phyloP scores from a whole-genome alignment of 92 coral and sea anemone genomes.

The Epizoanthus fatuus region DNA sequence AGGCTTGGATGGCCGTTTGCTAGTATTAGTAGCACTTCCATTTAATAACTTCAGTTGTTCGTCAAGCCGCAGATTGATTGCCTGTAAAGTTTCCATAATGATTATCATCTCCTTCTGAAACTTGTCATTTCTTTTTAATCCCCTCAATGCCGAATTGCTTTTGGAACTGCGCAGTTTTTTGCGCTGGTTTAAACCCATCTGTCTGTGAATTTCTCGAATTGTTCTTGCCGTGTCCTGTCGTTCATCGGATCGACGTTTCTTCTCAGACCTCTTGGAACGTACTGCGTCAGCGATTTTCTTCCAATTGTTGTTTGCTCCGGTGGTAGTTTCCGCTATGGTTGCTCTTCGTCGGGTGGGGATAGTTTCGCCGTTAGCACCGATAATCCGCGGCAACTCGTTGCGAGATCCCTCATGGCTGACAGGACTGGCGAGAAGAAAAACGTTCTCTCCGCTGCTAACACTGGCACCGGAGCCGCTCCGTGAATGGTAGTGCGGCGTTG shows the following conservation, averaged over 20 bases:
- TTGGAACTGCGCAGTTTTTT: constrained; percentile 15
- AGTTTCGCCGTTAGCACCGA: neutral
- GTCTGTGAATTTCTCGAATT: constrained; percentile 39
- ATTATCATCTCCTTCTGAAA: constrained; percentile 28
- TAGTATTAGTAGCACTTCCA: neutral
- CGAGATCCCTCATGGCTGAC: neutral
- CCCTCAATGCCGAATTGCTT: neutral
- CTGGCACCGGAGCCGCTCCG: constrained; percentile 7
- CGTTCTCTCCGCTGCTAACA: neutral
- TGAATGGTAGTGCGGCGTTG: neutral
- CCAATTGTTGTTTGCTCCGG: neutral
- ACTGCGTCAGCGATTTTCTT: neutral
- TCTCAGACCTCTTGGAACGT: constrained; percentile 22
- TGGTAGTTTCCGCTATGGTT: neutral
- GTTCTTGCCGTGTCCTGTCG: constrained; percentile 14
- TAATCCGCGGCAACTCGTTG: neutral
- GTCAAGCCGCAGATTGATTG: constrained; percentile 34
- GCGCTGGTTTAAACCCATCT: constrained; percentile 41
- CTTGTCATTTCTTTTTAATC: constrained; percentile 7
- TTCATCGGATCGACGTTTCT: neutral
- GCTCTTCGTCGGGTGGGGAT: neutral
- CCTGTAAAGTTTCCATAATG: constrained; percentile 38
- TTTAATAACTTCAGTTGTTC: constrained; percentile 25
- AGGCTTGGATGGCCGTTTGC: neutral
- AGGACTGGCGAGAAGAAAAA: neutral